Conservation (phyloP, 2,113 vertebrate species). For the Dromiciops gliroides region DNA sequence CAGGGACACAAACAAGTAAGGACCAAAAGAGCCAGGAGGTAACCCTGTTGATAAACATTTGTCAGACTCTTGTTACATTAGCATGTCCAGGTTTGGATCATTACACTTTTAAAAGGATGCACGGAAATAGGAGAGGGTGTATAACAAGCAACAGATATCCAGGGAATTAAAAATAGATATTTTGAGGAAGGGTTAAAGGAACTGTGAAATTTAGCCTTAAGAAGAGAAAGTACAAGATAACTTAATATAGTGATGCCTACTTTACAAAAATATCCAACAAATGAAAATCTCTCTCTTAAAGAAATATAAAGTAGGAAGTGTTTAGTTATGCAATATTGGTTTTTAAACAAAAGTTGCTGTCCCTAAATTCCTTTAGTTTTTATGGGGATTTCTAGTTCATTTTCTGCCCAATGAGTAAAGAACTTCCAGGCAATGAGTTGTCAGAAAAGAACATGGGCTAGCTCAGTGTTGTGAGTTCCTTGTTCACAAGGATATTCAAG, state of each 20-base stretch:
- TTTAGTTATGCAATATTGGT: background rate
- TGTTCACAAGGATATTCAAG: background rate
- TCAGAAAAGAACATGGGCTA: background rate
- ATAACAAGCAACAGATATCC: background rate
- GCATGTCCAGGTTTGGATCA: background rate
- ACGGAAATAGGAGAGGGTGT: background rate
- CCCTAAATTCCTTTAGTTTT: background rate
- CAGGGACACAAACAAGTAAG: background rate
- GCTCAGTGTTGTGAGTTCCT: background rate
- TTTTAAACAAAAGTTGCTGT: background rate
- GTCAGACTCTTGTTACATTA: background rate
- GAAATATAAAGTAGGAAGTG: background rate
- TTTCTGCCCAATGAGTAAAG: background rate
- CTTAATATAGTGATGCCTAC: background rate
- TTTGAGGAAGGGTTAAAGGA: background rate
- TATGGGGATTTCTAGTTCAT: background rate
- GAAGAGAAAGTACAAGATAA: background rate
- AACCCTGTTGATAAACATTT: background rate
- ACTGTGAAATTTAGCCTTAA: background rate
- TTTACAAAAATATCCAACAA: background rate
- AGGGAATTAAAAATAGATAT: background rate
- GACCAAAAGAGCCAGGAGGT: background rate
- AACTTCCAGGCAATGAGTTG: background rate
- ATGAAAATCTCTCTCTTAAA: background rate
- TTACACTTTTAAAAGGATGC: background rate